Base-by-base conservation (phyloP, 2,888 invertebrate genomes). In the Megaustenia siamemsis region DNA sequence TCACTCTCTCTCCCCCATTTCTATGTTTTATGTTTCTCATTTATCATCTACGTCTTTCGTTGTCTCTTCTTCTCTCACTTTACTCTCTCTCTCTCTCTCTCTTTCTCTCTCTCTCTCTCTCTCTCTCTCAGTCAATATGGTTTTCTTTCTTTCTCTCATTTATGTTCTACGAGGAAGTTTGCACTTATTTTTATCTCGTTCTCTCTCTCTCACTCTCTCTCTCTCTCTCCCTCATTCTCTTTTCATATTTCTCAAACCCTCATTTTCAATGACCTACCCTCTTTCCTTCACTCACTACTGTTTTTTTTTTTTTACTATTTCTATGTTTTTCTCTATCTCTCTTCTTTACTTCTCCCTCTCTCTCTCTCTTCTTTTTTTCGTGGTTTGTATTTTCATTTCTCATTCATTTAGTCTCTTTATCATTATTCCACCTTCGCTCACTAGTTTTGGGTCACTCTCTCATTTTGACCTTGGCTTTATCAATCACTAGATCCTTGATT, bases 71-170 rank as follows among this genome's bases (percentile, higher is more conserved):
- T 40, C 38, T 81, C 45, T 43, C 24, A 24, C 45, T 53, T 38
- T 53, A 38, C 32, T 38, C 71, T 28, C 45, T 38, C 21, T 38
- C 40, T 28, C 40, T 28, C 40, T 24, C 24, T 49, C 45, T 40
- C 56, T 28, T 38, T 56, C 35, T 71, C 18, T 53, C 28, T 71
- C 56, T n/a, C 32, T 43, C 24, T n/a, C 63, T 68, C 32, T 68
- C 28, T 32, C 28, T 45, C 35, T 43, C n/a, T 49, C 56, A 60
- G 15, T 24, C n/a, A 40, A 38, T 43, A 18, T 18, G 10, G 43
- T 40, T 49, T 66, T 56, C 83, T 83, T 45, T 38, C 49, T 69
- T 66, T 81, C 12, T 21, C n/a, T 66, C 79, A 5, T 43, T 32
- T 66, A 18, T 40, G 24, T 66, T 21, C 35, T 38, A 15, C 35